Base-by-base conservation (phyloP, 2,888 invertebrate species). In the Azorinus chamasolen region DNA sequence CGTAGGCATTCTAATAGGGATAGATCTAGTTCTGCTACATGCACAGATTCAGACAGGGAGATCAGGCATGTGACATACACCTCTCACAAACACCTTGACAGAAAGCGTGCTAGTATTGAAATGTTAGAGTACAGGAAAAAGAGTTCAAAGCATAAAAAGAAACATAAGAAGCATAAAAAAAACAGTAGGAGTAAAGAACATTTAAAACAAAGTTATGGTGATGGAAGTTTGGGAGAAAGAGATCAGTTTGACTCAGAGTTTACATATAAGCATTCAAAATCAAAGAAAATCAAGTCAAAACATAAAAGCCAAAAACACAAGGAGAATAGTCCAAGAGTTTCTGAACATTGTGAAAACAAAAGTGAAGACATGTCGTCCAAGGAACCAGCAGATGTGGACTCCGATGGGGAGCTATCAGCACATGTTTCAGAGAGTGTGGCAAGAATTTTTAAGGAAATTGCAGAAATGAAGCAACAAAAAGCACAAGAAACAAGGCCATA, bases 51-150 rank as follows among this genome's bases (percentile, higher is more conserved):
- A 14, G 70, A 66, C 43, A 61, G 41, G 43, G 73, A 70, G 48
- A 72, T 32, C 32, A 32, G 75, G 25, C 66, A 71, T 55, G 57
- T 76, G 8, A 76, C 73, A 24, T 74, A 72, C 39, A 79, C 62
- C 25, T 75, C 71, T 8, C 66, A 58, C 45, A 73, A 71, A 20
- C 75, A 68, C 53, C 75, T 59, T 24, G 61, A 48, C 27, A 73
- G 72, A 48, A 64, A 66, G 14, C 65, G 64, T 18, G 73, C 80
- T 5, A 80, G 82, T 45, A 77, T 80, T 45, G 79, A 82, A 70
- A 84, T 84, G 37, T 68, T 82, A 27, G 76, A 82, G 39, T 82
- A 78, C 55, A 75, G 77, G 24, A 77, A 83, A 59, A 81, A 70
- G 37, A 81, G 74, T 16, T 82, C 82, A 12, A 83, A 83, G 20